A percentile compares a stretch with the other conserved stretches of the same genome.
Conservation (phyloP, 2,113 vertebrate genomes). For the Tupaia tana region DNA sequence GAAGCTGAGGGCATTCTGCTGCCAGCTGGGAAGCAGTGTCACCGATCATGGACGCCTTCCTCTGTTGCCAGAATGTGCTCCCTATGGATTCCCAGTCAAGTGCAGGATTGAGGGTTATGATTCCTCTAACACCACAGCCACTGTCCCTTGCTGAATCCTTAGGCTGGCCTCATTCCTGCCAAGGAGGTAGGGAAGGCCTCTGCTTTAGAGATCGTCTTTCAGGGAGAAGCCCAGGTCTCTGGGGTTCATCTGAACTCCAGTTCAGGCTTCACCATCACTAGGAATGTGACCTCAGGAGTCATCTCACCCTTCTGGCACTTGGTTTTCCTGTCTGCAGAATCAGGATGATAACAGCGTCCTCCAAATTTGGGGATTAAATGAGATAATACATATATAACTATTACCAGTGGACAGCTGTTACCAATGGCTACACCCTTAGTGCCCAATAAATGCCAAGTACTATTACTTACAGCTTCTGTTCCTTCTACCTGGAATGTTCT, state of each 20-base stretch:
- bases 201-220: not conserved
- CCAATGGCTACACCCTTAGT: no score
- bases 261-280: not conserved
- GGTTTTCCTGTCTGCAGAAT: not conserved
- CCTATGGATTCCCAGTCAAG: not conserved
- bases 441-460: not conserved
- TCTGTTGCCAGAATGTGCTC: not conserved
- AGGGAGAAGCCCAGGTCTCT: not conserved
- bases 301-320: not conserved
- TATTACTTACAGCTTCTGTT: not conserved
- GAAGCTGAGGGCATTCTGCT: not conserved
- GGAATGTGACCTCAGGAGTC: not conserved
- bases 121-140: not conserved
- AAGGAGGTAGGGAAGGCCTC: not conserved
- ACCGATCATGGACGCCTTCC: not conserved
- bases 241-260: not conserved
- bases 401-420: no score
- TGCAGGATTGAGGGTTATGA: not conserved
- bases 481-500: not conserved
- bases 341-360: not conserved
- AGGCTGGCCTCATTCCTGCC: not conserved
- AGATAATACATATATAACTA: not conserved
- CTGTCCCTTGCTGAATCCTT: not conserved
- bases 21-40: not conserved
- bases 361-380: not conserved